These are phyloP conservation scores for Diplodus sargus DNA, from an alignment of 2,797 vertebrate species.

Conservation along the genomic window DNA sequence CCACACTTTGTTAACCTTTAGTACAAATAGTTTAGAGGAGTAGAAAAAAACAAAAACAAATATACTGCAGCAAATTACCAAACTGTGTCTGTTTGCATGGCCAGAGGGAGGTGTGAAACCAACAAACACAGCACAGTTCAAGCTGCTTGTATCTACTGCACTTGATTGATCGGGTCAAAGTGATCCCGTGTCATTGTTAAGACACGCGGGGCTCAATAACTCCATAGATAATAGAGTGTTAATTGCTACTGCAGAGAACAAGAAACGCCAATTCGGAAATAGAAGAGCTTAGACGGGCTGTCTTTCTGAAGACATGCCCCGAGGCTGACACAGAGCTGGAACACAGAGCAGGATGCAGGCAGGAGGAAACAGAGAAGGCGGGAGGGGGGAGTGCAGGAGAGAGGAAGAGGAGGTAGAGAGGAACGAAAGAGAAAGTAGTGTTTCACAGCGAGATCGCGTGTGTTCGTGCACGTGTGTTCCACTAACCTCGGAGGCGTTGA, in stretches of 20 bases:
- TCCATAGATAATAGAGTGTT: conserved; percentile 71
- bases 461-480: conserved; percentile 17
- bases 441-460: not conserved
- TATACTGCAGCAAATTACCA: not conserved
- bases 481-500: conserved; percentile 95
- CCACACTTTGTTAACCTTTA: not conserved
- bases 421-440: not conserved
- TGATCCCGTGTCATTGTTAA: conserved; percentile 63
- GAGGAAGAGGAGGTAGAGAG: not conserved
- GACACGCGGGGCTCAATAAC: conserved; percentile 67
- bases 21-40: not conserved
- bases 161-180: conserved; percentile 57
- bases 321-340: conserved; percentile 60
- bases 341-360: conserved; percentile 51
- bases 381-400: not conserved
- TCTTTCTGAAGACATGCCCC: conserved; percentile 70
- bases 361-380: conserved; percentile 29
- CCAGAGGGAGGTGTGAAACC: not conserved
- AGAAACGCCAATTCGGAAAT: conserved; percentile 64
- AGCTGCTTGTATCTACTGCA: conserved; percentile 11
- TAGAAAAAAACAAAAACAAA: not conserved
- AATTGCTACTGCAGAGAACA: conserved; percentile 70
- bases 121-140: conserved; percentile 6
- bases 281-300: conserved; percentile 65
- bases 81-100: not conserved